These are phyloP conservation scores for Onthophagus sagittarius DNA, from an alignment of 2,888 invertebrate species.

Conservation along the genomic window DNA sequence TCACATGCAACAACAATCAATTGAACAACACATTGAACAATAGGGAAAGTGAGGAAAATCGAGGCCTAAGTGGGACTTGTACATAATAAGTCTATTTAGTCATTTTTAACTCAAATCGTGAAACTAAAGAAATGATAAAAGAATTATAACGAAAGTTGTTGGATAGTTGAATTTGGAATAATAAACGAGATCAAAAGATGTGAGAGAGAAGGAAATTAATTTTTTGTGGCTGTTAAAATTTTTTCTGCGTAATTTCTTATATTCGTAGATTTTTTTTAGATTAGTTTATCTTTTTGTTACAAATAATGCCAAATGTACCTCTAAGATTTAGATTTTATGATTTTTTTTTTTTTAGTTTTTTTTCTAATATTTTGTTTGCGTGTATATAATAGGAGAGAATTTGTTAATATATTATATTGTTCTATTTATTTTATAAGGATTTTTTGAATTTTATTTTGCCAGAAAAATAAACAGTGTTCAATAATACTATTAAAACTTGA, in stretches of 20 bases:
- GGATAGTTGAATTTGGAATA: background rate
- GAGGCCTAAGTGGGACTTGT: no score
- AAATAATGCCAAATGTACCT: background rate
- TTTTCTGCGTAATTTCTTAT: background rate
- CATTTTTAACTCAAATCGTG: no score
- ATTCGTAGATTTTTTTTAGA: background rate
- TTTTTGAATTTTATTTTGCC: slow-evolving; percentile 2
- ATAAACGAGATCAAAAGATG: background rate
- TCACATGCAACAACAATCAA: slow-evolving; percentile 14
- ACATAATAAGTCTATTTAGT: no score
- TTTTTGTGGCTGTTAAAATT: no score
- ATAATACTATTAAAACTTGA: background rate
- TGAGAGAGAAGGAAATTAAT: no score
- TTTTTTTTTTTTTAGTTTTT: background rate
- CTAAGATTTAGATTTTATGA: background rate
- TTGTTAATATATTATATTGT: slow-evolving; percentile 1
- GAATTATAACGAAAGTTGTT: background rate
- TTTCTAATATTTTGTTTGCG: background rate
- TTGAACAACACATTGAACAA: slow-evolving; percentile 13
- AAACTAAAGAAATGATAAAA: background rate
- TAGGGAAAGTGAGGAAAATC: background rate
- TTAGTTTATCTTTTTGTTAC: background rate
- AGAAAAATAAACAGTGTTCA: slow-evolving; percentile 2
- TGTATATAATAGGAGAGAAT: background rate
- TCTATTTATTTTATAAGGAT: slow-evolving; percentile 4